Evolutionary conservation across 1,140 invertebrate species (phyloP), one percentile per base, ranked within the genome.

Genomic region (Ooceraea biroi): DNA sequence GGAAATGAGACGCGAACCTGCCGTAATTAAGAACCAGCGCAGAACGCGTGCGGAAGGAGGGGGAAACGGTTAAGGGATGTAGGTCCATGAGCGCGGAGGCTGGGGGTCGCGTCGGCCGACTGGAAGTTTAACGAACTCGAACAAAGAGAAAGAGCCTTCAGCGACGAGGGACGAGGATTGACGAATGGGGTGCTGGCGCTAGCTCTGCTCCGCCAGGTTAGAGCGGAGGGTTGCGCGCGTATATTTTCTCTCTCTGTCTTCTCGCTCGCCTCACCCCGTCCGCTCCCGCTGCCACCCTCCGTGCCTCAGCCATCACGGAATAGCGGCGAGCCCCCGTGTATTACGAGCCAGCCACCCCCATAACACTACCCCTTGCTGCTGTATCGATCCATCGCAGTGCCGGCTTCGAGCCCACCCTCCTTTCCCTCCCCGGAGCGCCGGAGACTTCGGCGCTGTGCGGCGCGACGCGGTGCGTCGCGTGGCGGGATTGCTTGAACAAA

Each of bases 61-160:
- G 60, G 69, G 71, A 82, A 76, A 46, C 73, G 58, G 25, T 80
- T 69, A 80, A 80, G 65, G 52, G 76, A 80, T 80, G 52, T 77
- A 30, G 52, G 41, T 80, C 36, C 52, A 46, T 44, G 25, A 52
- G 22, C 0, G 19, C 44, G 58, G 48, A 63, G 68, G 73, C 63
- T 65, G 73, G 41, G 73, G 58, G 58, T 80, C 74, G 30, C 52
- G 30, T 85, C 73, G 83, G 63, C 71, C 74, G 65, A 82, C 83
- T 88, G 77, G 86, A 87, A 89, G 89, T 90, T 90, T 90, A 90
- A 90, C 90, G 85, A 90, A 90, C 89, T 90, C 80, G 84, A 88
- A 90, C 87, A 89, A 90, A 90, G 89, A 86, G 83, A 88, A 85
- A 72, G 72, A 65, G 83, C 61, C 82, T 86, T 73, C 57, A 65